phyloP scores from a whole-genome alignment of 2,797 vertebrate genomes.

The Zenarchopterus dispar region DNA sequence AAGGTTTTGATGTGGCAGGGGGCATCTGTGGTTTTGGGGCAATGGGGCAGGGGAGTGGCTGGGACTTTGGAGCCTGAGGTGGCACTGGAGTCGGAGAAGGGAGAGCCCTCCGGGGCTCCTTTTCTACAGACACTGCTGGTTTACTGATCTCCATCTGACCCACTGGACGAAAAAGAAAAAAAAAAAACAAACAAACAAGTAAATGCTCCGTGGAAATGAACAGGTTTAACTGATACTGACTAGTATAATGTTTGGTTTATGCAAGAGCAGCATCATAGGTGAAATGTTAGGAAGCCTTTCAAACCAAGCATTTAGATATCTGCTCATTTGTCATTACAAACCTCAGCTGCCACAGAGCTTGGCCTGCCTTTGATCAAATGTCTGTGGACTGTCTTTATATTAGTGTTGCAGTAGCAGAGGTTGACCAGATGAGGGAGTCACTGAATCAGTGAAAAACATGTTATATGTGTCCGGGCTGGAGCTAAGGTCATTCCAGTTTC shows the following conservation, averaged over 20 bases:
- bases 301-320: too few species aligned
- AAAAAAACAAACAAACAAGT: background rate
- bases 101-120: conserved; percentile 66
- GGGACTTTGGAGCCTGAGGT: conserved; percentile 50
- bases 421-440: conserved; percentile 40
- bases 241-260: too few species aligned
- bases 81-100: conserved; percentile 56
- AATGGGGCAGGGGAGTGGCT: conserved; percentile 33
- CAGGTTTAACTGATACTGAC: too few species aligned
- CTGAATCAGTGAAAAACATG: background rate
- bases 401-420: conserved; percentile 9
- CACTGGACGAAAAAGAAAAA: conserved; percentile 27
- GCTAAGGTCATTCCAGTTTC: background rate
- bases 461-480: background rate
- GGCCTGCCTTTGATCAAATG: too few species aligned
- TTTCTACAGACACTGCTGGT: conserved; percentile 59
- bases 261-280: too few species aligned
- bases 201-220: background rate
- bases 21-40: conserved; percentile 56
- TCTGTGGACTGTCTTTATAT: too few species aligned
- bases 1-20: conserved; percentile 46
- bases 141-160: conserved; percentile 68
- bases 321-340: too few species aligned
- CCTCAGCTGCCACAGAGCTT: too few species aligned
- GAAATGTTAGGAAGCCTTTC: too few species aligned